Evolutionary conservation across 2,113 vertebrate genomes (phyloP), one percentile per base, ranked within the genome.

Genomic region (Danionella cerebrum): DNA sequence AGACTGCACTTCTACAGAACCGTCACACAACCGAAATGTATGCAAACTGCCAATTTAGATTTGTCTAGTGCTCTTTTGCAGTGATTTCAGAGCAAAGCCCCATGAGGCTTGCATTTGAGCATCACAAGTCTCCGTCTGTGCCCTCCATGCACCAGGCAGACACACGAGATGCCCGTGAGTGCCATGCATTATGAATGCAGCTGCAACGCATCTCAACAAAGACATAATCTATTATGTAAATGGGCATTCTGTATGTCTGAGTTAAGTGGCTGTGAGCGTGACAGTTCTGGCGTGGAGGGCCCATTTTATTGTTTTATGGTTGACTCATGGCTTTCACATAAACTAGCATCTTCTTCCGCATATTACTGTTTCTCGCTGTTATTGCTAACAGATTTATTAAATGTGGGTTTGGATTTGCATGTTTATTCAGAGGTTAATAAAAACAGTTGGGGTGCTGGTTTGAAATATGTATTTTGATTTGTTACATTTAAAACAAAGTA

Each of bases 211-310:
- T 42, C 55, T 70, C 67, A 70, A 70, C 67, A 70, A 70, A 62
- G 67, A 62, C 67, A 60, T 60, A 70, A 70, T 70, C 57, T 70
- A 62, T 70, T 70, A 70, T 70, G 67, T 53, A 70, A 70, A 70
- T 70, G 57, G 13, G 36, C 27, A 62, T 70, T 70, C 35, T 52
- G 67, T 62, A 70, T 41, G 45, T 70, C 55, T 62, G 38, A 52
- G 21, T 51, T 62, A 51, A 21, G 67, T 39, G 45, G 38, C 67
- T 70, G 39, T 62, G 50, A 70, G 67, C 47, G 10, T 62, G 67
- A 70, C 45, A 62, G 47, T 63, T 53, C 35, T 53, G 57, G 60
- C 47, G 19, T 29, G 18, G 9, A 8, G 12, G 25, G 59, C 50
- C 25, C 11, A 35, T 58, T 48, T 42, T n/a, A 16, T 14, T 47